Percentiles rank a stretch among this genome's conserved stretches.
phyloP scores from a whole-genome alignment of 2,888 invertebrate genomes.

The Brachynemurus nebulosus region DNA sequence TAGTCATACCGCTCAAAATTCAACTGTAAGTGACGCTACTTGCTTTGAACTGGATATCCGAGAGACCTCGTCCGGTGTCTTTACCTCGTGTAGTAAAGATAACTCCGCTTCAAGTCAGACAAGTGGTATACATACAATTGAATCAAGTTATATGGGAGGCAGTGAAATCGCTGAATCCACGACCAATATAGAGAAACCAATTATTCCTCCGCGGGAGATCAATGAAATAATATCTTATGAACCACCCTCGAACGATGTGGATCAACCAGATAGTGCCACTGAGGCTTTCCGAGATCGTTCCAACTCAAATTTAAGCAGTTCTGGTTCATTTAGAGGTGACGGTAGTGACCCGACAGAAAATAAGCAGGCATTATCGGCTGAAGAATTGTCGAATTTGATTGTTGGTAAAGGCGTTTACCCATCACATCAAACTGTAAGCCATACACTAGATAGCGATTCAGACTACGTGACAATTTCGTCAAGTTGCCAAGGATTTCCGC shows the following conservation, averaged over 20 bases:
- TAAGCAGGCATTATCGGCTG: slow-evolving; percentile 64
- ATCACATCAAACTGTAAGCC: slow-evolving; percentile 63
- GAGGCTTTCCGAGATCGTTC: slow-evolving; percentile 49
- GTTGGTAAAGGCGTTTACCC: slow-evolving; percentile 69
- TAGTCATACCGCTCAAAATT: slow-evolving; percentile 78
- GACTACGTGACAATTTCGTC: slow-evolving; percentile 72
- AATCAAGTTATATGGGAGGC: slow-evolving; percentile 41
- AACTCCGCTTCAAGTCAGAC: slow-evolving; percentile 61
- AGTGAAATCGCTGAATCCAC: slow-evolving; percentile 20
- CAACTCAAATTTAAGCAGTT: slow-evolving; percentile 67
- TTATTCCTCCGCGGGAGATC: slow-evolving; percentile 17
- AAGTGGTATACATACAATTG: slow-evolving; percentile 73
- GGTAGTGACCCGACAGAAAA: slow-evolving; percentile 79
- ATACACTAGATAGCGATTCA: slow-evolving; percentile 76
- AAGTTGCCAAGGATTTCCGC: slow-evolving; percentile 34
- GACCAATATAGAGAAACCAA: slow-evolving; percentile 25
- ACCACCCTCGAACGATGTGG: slow-evolving; percentile 30
- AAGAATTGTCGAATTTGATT: slow-evolving; percentile 70
- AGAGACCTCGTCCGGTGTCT: slow-evolving; percentile 44
- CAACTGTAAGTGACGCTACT: slow-evolving; percentile 59
- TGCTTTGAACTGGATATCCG: slow-evolving; percentile 46
- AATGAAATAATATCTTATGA: slow-evolving; percentile 21
- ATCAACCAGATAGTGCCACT: slow-evolving; percentile 34
- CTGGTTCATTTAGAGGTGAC: slow-evolving; percentile 69
- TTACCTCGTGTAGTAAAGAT: slow-evolving; percentile 40